Percentiles rank a stretch among this genome's conserved stretches.
phyloP scores from a whole-genome alignment of 2,797 vertebrate genomes.

The Lates japonicus region DNA sequence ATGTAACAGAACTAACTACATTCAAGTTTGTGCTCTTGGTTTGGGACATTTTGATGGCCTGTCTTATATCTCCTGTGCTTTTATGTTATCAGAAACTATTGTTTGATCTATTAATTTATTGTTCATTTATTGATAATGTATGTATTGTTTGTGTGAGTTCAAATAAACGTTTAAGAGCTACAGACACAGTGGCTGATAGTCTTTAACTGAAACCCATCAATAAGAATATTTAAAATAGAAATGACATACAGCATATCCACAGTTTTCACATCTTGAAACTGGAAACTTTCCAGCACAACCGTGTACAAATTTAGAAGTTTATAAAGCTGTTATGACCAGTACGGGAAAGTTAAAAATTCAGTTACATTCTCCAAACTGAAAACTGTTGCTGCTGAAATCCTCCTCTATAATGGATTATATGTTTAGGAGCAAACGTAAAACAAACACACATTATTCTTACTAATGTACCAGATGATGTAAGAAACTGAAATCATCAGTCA shows the following conservation, averaged over 20 bases:
- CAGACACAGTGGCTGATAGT: background rate
- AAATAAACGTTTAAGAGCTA: slow-evolving; percentile 49
- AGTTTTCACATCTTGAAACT: background rate
- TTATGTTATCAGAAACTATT: slow-evolving; percentile 5
- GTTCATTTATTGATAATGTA: slow-evolving; percentile 4
- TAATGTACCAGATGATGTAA: no score
- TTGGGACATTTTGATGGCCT: slow-evolving; percentile 12
- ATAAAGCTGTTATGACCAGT: background rate
- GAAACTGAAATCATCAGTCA: no score
- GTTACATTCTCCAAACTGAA: background rate
- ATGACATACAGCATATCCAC: background rate
- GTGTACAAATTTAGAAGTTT: background rate
- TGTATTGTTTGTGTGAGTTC: slow-evolving; percentile 38
- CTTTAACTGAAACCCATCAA: background rate
- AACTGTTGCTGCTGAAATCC: background rate
- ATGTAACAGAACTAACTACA: slow-evolving; percentile 30
- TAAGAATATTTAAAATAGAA: background rate
- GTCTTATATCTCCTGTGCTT: slow-evolving; percentile 17
- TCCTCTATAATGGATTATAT: background rate
- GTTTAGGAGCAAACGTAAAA: no score
- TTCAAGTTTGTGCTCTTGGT: slow-evolving; percentile 31
- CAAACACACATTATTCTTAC: no score
- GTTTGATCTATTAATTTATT: slow-evolving; percentile 9
- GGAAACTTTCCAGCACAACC: background rate
- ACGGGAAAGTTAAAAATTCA: background rate